These are phyloP conservation scores for Lysandra coridon DNA, from an alignment of 2,888 invertebrate species.

Conservation along the genomic window DNA sequence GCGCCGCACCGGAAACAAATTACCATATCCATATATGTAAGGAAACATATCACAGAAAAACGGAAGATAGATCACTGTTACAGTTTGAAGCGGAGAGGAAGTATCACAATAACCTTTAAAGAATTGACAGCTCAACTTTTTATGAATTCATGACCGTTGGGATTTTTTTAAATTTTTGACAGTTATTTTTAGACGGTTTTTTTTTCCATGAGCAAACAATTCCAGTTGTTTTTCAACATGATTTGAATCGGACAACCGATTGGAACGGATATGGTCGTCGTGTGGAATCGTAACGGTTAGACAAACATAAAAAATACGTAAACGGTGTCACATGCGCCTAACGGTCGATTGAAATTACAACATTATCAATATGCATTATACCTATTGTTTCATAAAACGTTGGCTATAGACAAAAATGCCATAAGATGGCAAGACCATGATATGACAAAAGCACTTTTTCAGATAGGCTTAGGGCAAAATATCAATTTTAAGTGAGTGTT, in stretches of 20 bases:
- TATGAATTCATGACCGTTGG: not conserved
- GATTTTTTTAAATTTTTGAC: not conserved
- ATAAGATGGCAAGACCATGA: not conserved
- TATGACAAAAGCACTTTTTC: not conserved
- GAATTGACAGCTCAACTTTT: not conserved
- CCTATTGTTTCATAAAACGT: not conserved
- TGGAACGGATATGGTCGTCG: slow-evolving; percentile 13
- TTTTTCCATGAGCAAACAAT: not conserved
- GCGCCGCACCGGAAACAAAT: slow-evolving; percentile 79
- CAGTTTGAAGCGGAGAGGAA: slow-evolving; percentile 14
- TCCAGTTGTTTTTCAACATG: not conserved
- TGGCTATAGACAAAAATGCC: not conserved
- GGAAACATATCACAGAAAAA: slow-evolving; percentile 51
- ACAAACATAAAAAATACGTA: slow-evolving; percentile 46
- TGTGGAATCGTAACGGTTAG: slow-evolving; percentile 50
- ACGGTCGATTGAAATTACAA: slow-evolving; percentile 37
- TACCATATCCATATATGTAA: slow-evolving; percentile 79
- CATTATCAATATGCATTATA: not conserved
- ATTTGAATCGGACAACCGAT: not conserved
- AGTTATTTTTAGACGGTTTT: not conserved
- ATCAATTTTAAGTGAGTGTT: no score
- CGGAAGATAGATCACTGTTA: slow-evolving; percentile 20
- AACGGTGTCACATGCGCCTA: slow-evolving; percentile 39
- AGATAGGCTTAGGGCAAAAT: not conserved
- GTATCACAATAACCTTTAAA: not conserved